Base-by-base conservation (phyloP, 2,797 vertebrate species). In the Antennarius maculatus region DNA sequence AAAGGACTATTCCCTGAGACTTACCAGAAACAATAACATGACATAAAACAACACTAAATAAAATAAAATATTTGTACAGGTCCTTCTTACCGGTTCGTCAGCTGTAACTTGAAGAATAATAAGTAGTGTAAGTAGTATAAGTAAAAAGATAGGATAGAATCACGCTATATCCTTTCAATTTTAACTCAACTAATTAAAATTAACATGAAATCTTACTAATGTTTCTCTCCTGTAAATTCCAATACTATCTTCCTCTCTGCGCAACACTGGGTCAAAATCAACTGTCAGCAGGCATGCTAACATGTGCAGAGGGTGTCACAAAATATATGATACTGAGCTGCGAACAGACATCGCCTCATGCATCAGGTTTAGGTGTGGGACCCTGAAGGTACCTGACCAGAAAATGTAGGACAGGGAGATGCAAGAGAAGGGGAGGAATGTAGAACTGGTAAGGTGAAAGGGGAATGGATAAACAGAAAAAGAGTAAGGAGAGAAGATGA, bases 261-360 rank as follows among this genome's bases (percentile, higher is more conserved):
- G 66, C 64, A 29, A 56, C 69, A 61, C 54, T 66, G 60, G 74
- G 79, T 75, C 81, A 73, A 83, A 85, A 84, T 83, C 86, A 95
- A 94, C 93, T 85, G 88, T 92, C 90, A 93, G 56, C 18, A 2
- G 77, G 71, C 17, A 23, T 82, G 86, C 82, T 89, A 90, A 73
- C 59, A 68, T 79, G 81, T 84, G 89, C 83, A 85, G 77, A 84
- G 80, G 88, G 85, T 71, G 74, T 84, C 79, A 66, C 76, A 74
- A 68, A 80, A 78, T 77, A 86, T 79, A 85, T 80, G 76, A 74
- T 77, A 71, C 69, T 27, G 74, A 69, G 59, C 76, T 79, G 68
- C 58, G 14, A 76, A 78, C 81, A 86, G 75, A 87, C 77, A 82
- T 65, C 74, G 61, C 82, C 74, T 76, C 76, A 77, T 85, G 81